Evolutionary conservation across 1,140 invertebrate species (phyloP), one percentile per base, ranked within the genome.

Genomic region (Meloidogyne exigua): DNA sequence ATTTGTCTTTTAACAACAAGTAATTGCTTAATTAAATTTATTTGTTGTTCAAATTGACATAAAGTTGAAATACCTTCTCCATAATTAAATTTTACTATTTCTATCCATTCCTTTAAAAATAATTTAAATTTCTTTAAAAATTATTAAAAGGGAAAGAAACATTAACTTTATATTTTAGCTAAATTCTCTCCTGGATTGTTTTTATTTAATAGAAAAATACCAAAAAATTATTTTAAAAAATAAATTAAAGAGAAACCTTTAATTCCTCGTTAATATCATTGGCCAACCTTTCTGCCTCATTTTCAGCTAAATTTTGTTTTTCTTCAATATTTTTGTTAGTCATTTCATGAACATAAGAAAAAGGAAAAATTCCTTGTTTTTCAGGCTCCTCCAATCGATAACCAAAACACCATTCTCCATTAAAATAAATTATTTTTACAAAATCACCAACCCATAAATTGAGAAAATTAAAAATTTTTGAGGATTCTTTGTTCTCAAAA

Each of bases 1-100:
- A 83, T 73, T 42, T 83, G 73, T 28, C 84, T 82, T 23, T 71
- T 57, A 21, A 80, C 72, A 15, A 72, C 25, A 66, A 83, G 77
- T 39, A 83, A 66, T 21, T 85, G 82, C 21, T 81, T 75, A 62
- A 83, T 73, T 23, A 62, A 65, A 57, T 76, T 15, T 63, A 72
- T 64, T 39, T 64, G 57, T 66, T 70, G 57, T 65, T 70, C 36
- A n/a, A 39, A 63, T 21, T 36, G n/a, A 42, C 28, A 12, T 66
- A 15, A 15, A 13, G 44, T 23, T 66, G 44, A 42, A 39, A 64
- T 73, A 21, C 62, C 72, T 26, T 42, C 57, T 36, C 44, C 72
- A 28, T 73, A 73, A 66, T 42, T 23, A 18, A 23, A 26, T 32
- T 73, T 73, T 15, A 49, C 65, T 18, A 44, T 25, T 42, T 76